Conservation (phyloP, 2,888 invertebrate genomes). For the Chymomyza procnemis region DNA sequence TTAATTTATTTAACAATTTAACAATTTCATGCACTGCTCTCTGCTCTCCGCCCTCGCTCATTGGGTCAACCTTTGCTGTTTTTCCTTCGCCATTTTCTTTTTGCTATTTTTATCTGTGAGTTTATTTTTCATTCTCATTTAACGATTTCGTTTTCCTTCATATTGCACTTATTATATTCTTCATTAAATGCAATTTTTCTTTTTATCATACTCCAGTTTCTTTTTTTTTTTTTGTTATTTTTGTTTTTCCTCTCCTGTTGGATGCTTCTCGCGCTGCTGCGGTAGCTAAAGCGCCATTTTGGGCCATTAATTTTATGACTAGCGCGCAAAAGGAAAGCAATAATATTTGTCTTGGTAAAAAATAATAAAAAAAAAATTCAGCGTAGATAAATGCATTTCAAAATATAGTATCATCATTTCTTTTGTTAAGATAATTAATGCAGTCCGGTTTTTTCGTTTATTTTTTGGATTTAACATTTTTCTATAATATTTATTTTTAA, state of each 20-base stretch:
- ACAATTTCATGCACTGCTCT: slow-evolving; percentile 34
- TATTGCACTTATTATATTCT: not conserved
- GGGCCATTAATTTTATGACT: slow-evolving; percentile 4
- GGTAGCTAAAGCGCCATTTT: not conserved
- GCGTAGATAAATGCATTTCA: slow-evolving; percentile 22
- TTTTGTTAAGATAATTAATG: slow-evolving; percentile 19
- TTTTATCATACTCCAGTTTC: slow-evolving; percentile 5
- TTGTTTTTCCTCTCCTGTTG: not conserved
- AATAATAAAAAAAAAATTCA: slow-evolving; percentile 17
- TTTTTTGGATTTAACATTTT: slow-evolving; percentile 6
- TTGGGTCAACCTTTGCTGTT: slow-evolving; percentile 23
- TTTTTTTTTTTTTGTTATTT: slow-evolving; percentile 5
- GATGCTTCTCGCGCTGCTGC: not conserved
- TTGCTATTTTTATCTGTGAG: slow-evolving; percentile 14
- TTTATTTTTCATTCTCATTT: not conserved
- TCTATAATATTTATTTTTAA: not conserved
- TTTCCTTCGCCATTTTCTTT: slow-evolving; percentile 15
- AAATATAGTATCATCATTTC: slow-evolving; percentile 24
- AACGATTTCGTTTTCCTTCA: slow-evolving; percentile 5
- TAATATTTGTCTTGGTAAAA: slow-evolving; percentile 33
- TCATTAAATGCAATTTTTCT: not conserved
- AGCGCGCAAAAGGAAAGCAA: slow-evolving; percentile 3
- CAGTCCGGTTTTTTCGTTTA: not conserved
- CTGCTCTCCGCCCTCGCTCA: too few species aligned
- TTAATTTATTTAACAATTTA: slow-evolving; percentile 58